Conservation (phyloP, 2,888 invertebrate species). For the Pollenia amentaria region DNA sequence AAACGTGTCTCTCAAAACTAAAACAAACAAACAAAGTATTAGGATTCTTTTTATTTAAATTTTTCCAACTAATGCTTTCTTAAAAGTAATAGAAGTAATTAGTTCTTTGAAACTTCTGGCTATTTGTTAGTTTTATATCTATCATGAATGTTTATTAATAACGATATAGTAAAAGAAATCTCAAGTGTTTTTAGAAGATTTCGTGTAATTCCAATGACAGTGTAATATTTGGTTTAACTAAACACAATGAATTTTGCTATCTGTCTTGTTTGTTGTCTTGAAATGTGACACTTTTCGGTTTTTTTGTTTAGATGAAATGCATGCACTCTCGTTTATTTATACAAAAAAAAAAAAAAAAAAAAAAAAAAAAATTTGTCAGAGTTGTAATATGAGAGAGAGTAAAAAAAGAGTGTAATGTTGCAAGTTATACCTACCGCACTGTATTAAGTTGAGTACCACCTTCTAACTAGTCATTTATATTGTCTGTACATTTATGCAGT, state of each 20-base stretch:
- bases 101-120: not conserved
- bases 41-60: too few species aligned
- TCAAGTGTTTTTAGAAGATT: slow-evolving; percentile 59
- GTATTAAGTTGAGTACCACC: slow-evolving; percentile 27
- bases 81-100: too few species aligned
- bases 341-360: not conserved
- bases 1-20: too few species aligned
- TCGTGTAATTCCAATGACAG: slow-evolving; percentile 50
- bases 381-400: slow-evolving; percentile 20
- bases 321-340: not conserved
- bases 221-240: slow-evolving; percentile 57
- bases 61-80: too few species aligned
- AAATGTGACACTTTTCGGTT: slow-evolving; percentile 64
- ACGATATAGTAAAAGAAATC: slow-evolving; percentile 35
- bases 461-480: not conserved
- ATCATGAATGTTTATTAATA: slow-evolving; percentile 57
- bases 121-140: slow-evolving; percentile 5
- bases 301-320: slow-evolving; percentile 59
- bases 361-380: not conserved
- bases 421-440: slow-evolving; percentile 72
- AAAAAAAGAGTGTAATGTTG: slow-evolving; percentile 48
- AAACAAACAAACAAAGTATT: too few species aligned
- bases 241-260: slow-evolving; percentile 38
- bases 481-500: not conserved
- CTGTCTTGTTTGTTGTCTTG: slow-evolving; percentile 50